phyloP scores from a whole-genome alignment of 2,113 vertebrate genomes.

The Cyanocitta stelleri region DNA sequence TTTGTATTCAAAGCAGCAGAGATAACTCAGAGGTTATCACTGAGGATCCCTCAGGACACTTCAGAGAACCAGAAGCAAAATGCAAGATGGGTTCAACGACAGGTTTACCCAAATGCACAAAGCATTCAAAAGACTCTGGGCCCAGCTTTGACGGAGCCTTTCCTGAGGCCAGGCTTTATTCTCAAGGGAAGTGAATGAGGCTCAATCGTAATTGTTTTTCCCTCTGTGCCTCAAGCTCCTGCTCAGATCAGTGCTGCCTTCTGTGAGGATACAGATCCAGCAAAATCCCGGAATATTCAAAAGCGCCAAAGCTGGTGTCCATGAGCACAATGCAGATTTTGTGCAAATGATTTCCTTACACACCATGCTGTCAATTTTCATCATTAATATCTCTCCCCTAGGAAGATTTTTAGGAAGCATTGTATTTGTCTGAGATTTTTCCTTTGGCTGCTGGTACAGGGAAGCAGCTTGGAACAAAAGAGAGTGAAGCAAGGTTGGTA shows the following conservation, averaged over 20 bases:
- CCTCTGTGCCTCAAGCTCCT: background rate
- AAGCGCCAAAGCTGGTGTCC: background rate
- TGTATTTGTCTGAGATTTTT: background rate
- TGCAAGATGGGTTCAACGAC: background rate
- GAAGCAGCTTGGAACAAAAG: background rate
- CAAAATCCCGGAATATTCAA: background rate
- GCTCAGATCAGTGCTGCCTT: background rate
- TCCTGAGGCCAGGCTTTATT: background rate
- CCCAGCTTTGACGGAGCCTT: background rate
- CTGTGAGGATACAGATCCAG: background rate
- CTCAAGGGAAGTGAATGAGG: background rate
- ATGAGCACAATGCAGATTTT: background rate
- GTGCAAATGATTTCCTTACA: background rate
- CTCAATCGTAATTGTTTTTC: background rate
- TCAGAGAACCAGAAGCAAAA: background rate
- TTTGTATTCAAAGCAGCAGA: background rate
- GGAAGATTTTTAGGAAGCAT: background rate
- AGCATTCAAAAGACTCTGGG: background rate
- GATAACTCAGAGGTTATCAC: background rate
- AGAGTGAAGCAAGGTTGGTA: background rate
- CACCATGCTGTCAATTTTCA: background rate
- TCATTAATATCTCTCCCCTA: background rate
- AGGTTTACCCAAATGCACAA: background rate
- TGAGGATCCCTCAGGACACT: background rate
- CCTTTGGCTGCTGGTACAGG: background rate